These are phyloP conservation scores for Dynastes tityus DNA, from an alignment of 2,888 invertebrate species.

Conservation along the genomic window DNA sequence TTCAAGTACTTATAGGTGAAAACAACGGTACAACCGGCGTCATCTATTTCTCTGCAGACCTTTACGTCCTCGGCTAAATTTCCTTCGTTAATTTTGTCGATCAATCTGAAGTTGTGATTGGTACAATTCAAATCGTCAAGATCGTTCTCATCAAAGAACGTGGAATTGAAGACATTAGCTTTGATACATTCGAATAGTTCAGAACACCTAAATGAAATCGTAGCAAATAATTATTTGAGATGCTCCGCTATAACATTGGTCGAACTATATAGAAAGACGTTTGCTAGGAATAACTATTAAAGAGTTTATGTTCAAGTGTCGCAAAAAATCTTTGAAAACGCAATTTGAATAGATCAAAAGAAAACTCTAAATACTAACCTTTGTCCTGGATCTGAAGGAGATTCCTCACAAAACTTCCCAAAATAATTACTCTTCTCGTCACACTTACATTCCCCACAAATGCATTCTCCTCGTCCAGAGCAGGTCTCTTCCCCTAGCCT, in stretches of 20 bases:
- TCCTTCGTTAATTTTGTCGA: slow-evolving; percentile 64
- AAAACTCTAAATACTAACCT: slow-evolving; percentile 36
- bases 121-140: slow-evolving; percentile 64
- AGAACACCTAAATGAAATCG: slow-evolving; percentile 71
- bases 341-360: too few relatives aligned
- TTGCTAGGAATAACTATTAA: too few relatives aligned
- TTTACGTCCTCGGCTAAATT: slow-evolving; percentile 63
- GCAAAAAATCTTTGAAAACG: too few relatives aligned
- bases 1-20: slow-evolving; percentile 70
- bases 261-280: too few relatives aligned
- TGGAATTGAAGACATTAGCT: slow-evolving; percentile 74
- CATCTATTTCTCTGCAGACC: slow-evolving; percentile 68
- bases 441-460: slow-evolving; percentile 79
- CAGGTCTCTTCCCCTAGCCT: slow-evolving; percentile 66
- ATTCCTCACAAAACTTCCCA: slow-evolving; percentile 80
- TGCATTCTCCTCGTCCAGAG: slow-evolving; percentile 79
- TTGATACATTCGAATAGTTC: slow-evolving; percentile 81
- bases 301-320: too few relatives aligned
- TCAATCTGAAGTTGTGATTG: slow-evolving; percentile 63
- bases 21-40: slow-evolving; percentile 69
- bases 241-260: too few relatives aligned
- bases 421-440: slow-evolving; percentile 69
- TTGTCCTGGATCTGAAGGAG: slow-evolving; percentile 78
- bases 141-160: slow-evolving; percentile 60
- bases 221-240: too few relatives aligned